Base-by-base conservation (phyloP, 2,888 invertebrate genomes). In the Gnatocerus cornutus region DNA sequence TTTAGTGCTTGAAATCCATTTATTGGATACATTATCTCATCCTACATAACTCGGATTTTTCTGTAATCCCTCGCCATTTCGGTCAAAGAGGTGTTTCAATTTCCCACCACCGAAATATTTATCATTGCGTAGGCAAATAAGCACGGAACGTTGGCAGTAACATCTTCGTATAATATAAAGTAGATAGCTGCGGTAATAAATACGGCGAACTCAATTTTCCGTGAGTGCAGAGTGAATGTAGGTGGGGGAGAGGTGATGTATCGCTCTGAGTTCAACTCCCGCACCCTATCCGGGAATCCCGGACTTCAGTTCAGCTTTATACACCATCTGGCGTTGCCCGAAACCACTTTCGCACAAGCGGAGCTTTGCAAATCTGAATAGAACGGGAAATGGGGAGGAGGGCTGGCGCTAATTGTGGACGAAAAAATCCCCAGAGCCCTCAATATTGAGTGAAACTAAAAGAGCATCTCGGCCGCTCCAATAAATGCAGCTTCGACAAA, bases 201-300 rank as follows among this genome's bases (percentile, higher is more conserved):
- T 82, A 81, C 79, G 78, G 76, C 74, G 81, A 81, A 82, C 80
- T 80, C 81, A 82, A 81, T 82, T 82, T 80, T 79, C 79, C 77
- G 78, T 79, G 83, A 80, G 79, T 81, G 78, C 77, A 73, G 79
- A 77, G 79, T 73, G 77, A 75, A 78, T 71, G 73, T 73, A 63
- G 74, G 78, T 76, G 77, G 76, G 64, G 76, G 64, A 69, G 67
- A 71, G 68, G 78, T 81, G 80, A 81, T 81, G 78, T 79, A 81
- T 81, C 79, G 78, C 77, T 76, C 68, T 71, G 76, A 77, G 78
- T 75, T 78, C 75, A 78, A 78, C 76, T 75, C 76, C 73, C 73
- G 73, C 74, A 73, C 77, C 75, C 77, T 74, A 78, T 74, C 73
- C 74, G 75, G 33, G 76, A 76, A 77, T 77, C 77, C 78, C 72